Evolutionary conservation across 1,140 invertebrate species (phyloP).

Genomic region (Papilio dardanus): DNA sequence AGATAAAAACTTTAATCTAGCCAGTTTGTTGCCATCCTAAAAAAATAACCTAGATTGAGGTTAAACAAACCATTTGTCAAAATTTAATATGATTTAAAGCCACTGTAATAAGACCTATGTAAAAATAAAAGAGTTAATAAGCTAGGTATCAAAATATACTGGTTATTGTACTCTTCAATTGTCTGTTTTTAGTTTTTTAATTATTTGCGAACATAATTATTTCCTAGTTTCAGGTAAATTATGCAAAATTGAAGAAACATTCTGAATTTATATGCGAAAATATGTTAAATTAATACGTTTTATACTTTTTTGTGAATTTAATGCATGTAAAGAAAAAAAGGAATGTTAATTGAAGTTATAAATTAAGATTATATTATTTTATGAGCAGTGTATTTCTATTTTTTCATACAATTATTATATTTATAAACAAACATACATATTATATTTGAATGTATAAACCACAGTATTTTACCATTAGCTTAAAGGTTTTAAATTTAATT

Average conservation of each 20-base stretch:
- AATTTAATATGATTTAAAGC: background rate
- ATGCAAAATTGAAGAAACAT: background rate
- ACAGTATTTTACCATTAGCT: too few species aligned
- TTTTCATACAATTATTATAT: too few species aligned
- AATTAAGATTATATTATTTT: background rate
- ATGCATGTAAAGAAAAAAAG: background rate
- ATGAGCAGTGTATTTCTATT: background rate
- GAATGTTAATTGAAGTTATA: too few species aligned
- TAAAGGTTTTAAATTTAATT: too few species aligned
- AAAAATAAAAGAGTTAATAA: background rate
- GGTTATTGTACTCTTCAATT: background rate
- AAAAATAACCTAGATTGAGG: constrained; percentile 12
- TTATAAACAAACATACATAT: too few species aligned
- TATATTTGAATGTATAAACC: too few species aligned
- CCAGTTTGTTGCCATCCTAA: too few species aligned
- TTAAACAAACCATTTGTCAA: constrained; percentile 17
- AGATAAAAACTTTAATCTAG: background rate
- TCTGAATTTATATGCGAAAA: background rate
- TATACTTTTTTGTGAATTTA: background rate
- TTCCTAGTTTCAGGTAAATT: constrained; percentile 7
- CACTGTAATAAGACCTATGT: constrained; percentile 23
- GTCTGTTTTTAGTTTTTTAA: background rate
- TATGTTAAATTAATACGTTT: background rate
- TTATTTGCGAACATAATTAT: background rate
- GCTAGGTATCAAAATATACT: constrained; percentile 15